A percentile compares a stretch with the other conserved stretches of the same genome.
Conservation (phyloP, 2,888 invertebrate species). For the Globia sparganii region DNA sequence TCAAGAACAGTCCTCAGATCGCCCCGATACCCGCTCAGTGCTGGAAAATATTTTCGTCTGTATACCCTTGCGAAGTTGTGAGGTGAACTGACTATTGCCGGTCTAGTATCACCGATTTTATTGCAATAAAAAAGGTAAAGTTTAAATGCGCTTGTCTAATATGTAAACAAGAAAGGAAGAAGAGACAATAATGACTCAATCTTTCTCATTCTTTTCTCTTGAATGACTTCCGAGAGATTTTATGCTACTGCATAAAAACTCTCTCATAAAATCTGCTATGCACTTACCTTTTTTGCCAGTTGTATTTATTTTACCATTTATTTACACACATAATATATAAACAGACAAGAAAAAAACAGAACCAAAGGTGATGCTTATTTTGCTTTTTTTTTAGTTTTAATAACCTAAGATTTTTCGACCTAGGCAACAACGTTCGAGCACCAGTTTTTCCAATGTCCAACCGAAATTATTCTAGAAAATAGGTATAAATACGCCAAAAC, state of each 20-base stretch:
- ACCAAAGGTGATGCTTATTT: no score
- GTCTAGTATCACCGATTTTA: neutral
- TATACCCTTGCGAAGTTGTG: slow-evolving; percentile 3
- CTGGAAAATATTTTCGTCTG: slow-evolving; percentile 34
- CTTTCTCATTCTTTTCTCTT: neutral
- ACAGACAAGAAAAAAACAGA: no score
- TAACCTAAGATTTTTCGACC: neutral
- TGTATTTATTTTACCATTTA: no score
- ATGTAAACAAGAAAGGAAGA: neutral
- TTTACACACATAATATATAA: no score
- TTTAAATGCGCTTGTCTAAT: neutral
- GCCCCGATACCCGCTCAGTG: slow-evolving; percentile 12
- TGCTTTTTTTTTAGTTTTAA: neutral
- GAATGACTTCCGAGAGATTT: neutral
- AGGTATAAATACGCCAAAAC: neutral
- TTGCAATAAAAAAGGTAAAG: neutral
- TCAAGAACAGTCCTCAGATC: slow-evolving; percentile 41
- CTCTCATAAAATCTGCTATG: no score
- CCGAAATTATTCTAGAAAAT: neutral
- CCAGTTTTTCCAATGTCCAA: neutral
- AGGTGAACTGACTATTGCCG: neutral
- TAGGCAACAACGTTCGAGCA: neutral
- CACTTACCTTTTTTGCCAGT: no score
- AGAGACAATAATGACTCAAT: neutral
- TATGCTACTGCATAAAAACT: no score